Evolutionary conservation across 2,113 vertebrate genomes (phyloP), one percentile per base, ranked within the genome.

Genomic region (Petrocephalus zakoni): DNA sequence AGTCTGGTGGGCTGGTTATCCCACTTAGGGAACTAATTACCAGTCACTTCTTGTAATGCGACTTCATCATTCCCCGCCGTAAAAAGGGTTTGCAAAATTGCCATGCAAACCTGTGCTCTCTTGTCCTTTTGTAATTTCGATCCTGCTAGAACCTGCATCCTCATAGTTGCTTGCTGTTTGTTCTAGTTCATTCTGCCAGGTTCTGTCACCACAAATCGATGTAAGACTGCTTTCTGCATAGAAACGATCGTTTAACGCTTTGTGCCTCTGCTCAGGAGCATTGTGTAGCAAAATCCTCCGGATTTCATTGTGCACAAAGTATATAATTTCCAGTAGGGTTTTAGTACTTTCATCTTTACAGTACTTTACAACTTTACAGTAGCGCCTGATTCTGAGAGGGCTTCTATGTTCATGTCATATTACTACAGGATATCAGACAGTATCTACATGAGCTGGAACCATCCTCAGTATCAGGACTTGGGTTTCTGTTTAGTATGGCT

Each of bases 271-370:
- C 29, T 37, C 34, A 78, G 21, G 29, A 53, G 42, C 81, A 11
- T 49, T 49, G 37, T 86, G 51, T 86, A 25, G 11, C 13, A 52
- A 25, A 55, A 42, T 37, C 25, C 7, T n/a, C 0, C 1, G 7
- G 19, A 42, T 49, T 13, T 46, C 46, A 83, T 83, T 9, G 42
- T 42, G 72, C 21, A 21, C 9, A 49, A 83, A 49, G 19, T 49
- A 22, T 22, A 10, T 49, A 2, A 46, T 83, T n/a, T 83, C 22
- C 4, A 25, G 51, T 55, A 55, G 84, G 34, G 5, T 22, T 85
- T 85, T 85, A 49, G n/a, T n/a, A 13, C 56, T 86, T 55, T 83
- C 81, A 83, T 22, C n/a, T 83, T 83, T n/a, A 47, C n/a, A n/a
- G n/a, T n/a, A n/a, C n/a, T n/a, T n/a, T n/a, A n/a, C n/a, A 83